Evolutionary conservation across 2,888 invertebrate genomes (phyloP), one percentile per base, ranked within the genome.

Genomic region (Lithophane leautieri): DNA sequence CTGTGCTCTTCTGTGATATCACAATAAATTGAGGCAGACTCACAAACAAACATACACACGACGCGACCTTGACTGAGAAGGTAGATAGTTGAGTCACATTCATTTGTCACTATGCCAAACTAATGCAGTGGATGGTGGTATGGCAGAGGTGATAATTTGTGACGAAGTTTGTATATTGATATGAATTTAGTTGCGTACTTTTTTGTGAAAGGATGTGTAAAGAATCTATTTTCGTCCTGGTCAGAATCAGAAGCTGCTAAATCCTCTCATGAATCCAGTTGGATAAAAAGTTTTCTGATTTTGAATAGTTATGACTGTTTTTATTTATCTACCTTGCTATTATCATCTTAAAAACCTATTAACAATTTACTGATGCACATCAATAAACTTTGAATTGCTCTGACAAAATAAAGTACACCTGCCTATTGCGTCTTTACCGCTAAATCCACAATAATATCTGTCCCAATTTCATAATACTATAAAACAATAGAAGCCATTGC

Each of bases 101-200:
- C 6, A 70, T 73, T 76, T 83, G 83, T 79, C 80, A 78, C 76
- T 79, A 78, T 79, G 87, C 85, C 87, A 78, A 78, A 70, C 92
- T 91, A 90, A 83, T 92, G 92, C 92, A 88, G 40, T 58, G 86
- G 90, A 90, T 76, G 91, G 82, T 67, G 75, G 76, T 89, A 91
- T 91, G 84, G 82, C 16, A n/a, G 11, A 82, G 11, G 65, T 82
- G 56, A 44, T 50, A 0, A 82, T 73, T 73, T 67, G 6, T 47
- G n/a, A 61, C 19, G 19, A 25, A 25, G 0, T 47, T 16, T 2
- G 7, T 50, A 12, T 63, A 19, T 72, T 8, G 0, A 40, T 14
- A n/a, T 28, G 14, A n/a, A 50, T 25, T 58, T 52, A 2, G 16
- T 2, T 34, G 14, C 9, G 19, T 16, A 19, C 0, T 50, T 3